Evolutionary conservation across 2,113 vertebrate genomes (phyloP), one percentile per base, ranked within the genome.

Genomic region (Triplophysa siluroides): DNA sequence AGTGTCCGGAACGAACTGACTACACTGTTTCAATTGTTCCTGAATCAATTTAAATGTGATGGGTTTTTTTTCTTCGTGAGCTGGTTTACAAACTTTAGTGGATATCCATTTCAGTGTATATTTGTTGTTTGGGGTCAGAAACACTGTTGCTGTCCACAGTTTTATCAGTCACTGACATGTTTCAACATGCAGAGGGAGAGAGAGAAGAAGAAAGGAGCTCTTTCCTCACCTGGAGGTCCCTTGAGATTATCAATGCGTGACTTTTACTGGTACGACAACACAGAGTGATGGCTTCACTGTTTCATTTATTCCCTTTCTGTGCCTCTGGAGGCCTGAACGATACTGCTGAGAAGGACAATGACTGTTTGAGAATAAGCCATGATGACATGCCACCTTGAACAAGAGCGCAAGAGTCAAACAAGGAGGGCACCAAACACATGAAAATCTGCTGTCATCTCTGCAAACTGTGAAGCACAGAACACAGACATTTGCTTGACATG

Each of bases 341-440:
- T 47, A 29, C 38, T 24, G 58, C 24, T 63, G 60, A 62, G 58
- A 24, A 50, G 41, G 67, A 50, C 56, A 62, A 66, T 4, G 5
- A 52, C 23, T 38, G 43, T 52, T 75, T 64, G 67, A 62, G 56
- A 52, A 60, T 62, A 52, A 73, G 45, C 26, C 14, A 3, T 26
- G 26, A 47, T 80, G 78, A 73, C 47, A 52, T 71, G 13, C 58
- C 58, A 63, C 58, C 58, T 63, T 29, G 58, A 75, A 75, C 14
- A 45, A 75, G 72, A 62, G 58, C 23, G 8, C 2, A 10, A 9
- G 38, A 62, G 38, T 62, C 38, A 62, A 63, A 62, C 41, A 58
- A 58, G 19, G 54, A 58, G 54, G n/a, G 2, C 54, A 38, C 78
- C 33, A 18, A n/a, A 13, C 41, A 68, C 66, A 68, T 18, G 8